Conservation (phyloP, 2,113 vertebrate species). For the Nanger granti region DNA sequence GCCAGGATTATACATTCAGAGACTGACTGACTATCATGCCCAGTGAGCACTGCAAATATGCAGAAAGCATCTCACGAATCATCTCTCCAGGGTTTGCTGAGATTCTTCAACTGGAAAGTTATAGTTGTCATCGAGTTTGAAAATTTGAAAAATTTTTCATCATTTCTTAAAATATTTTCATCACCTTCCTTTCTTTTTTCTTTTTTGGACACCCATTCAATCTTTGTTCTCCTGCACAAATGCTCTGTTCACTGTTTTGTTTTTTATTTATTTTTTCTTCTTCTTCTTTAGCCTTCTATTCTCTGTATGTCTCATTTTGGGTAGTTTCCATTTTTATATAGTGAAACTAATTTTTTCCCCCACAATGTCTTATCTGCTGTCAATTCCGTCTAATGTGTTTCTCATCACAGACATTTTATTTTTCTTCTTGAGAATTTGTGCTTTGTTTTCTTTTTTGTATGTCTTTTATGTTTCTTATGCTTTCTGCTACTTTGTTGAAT, state of each 20-base stretch:
- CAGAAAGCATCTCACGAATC: neutral
- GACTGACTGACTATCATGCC: too few species aligned
- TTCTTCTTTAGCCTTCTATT: neutral
- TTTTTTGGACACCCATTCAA: neutral
- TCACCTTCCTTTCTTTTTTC: neutral
- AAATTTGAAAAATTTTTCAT: neutral
- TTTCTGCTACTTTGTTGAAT: neutral
- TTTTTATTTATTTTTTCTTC: neutral
- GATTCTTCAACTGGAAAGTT: neutral
- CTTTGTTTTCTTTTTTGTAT: neutral
- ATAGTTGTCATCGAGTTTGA: neutral
- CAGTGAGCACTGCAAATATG: neutral
- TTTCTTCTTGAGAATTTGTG: neutral
- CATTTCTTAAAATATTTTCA: neutral
- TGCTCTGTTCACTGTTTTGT: neutral
- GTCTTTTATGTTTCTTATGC: neutral
- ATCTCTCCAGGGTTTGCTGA: neutral
- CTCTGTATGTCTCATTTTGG: neutral
- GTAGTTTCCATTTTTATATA: neutral
- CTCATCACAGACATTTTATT: neutral
- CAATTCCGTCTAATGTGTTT: neutral
- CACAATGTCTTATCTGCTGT: neutral
- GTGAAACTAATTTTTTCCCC: neutral
- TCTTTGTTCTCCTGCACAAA: too few species aligned
- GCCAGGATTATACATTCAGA: neutral